These are phyloP conservation scores for Echinops telfairi DNA, from an alignment of 2,113 vertebrate species.

Conservation along the genomic window DNA sequence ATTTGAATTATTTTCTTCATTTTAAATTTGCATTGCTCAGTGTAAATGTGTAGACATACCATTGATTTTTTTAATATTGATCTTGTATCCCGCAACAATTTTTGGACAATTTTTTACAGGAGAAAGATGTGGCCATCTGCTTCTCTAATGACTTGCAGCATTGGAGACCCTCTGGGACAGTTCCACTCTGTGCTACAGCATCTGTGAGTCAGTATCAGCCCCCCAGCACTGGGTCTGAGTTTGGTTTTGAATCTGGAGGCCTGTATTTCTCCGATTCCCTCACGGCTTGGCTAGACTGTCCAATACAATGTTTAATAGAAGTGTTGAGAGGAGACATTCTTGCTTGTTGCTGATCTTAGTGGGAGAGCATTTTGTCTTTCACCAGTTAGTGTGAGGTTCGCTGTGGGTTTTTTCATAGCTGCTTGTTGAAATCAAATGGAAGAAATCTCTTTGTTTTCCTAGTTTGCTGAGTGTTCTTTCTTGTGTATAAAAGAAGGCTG, in stretches of 20 bases:
- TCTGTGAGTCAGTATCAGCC: too few species aligned
- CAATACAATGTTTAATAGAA: background rate
- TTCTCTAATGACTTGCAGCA: too few species aligned
- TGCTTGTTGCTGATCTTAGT: background rate
- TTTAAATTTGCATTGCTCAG: background rate
- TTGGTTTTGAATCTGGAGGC: background rate
- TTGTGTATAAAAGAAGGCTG: background rate
- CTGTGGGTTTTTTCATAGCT: background rate
- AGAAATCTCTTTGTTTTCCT: background rate
- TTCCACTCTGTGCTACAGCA: background rate
- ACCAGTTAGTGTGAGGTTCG: background rate
- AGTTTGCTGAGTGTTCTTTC: background rate
- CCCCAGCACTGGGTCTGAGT: background rate
- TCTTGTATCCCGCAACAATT: background rate
- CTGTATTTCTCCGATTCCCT: background rate
- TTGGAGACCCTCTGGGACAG: background rate
- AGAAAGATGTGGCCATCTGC: background rate
- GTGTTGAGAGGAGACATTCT: background rate
- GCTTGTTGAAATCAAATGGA: background rate
- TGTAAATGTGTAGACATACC: background rate
- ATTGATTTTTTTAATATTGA: background rate
- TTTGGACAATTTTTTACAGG: background rate
- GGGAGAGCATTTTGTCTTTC: background rate
- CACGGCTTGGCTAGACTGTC: background rate
- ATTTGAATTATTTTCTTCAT: background rate